phyloP scores from a whole-genome alignment of 2,797 vertebrate species.

The Rhinoraja longicauda region DNA sequence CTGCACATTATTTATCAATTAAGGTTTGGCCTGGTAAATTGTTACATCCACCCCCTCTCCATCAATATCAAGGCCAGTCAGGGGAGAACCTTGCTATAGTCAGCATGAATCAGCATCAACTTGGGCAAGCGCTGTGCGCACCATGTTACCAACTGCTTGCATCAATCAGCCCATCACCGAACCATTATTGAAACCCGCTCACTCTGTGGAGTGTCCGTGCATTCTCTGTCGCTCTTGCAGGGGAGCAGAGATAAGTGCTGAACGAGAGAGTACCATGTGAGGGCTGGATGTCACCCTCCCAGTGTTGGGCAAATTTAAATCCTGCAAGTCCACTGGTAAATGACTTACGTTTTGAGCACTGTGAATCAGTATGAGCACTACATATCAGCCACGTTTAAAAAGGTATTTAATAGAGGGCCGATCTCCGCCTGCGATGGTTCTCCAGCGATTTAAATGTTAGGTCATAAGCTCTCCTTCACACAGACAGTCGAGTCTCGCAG shows the following conservation, averaged over 20 bases:
- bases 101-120: not conserved
- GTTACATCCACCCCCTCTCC: no score
- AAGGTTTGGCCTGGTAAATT: no score
- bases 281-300: not conserved
- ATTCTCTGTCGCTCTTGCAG: not conserved
- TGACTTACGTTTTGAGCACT: not conserved
- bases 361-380: not conserved
- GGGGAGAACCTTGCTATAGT: no score
- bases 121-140: not conserved
- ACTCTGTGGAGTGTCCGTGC: not conserved
- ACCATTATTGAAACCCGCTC: not conserved
- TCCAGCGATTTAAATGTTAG: not conserved
- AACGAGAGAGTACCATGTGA: not conserved
- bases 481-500: not conserved
- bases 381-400: constrained; percentile 15
- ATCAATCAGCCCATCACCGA: not conserved
- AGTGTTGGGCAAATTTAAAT: constrained; percentile 13
- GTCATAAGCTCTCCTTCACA: not conserved
- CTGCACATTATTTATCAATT: no score
- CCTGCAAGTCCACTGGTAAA: not conserved
- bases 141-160: not conserved
- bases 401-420: constrained; percentile 1
- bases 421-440: constrained; percentile 6
- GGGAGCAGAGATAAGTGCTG: not conserved
- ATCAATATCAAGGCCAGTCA: no score